Evolutionary conservation across 2,888 invertebrate species (phyloP).

Genomic region (Tetragonisca angustula): DNA sequence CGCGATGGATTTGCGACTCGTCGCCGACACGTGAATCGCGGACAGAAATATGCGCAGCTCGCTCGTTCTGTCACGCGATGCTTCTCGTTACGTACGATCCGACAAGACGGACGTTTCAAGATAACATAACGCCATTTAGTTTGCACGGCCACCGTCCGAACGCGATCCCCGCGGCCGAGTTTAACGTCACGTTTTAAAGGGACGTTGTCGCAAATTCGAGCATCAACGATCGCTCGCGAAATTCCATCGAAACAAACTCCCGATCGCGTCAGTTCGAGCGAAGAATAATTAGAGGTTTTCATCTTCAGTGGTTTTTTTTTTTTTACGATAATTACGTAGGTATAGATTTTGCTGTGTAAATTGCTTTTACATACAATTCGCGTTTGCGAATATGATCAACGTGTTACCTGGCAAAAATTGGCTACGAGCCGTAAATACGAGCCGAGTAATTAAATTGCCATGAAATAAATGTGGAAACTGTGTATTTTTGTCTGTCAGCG

Average conservation of each 20-base stretch:
- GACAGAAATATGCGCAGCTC: conserved; percentile 33
- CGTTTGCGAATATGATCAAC: too few species aligned
- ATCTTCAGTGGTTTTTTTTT: neutral
- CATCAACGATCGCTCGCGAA: neutral
- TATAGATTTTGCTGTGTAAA: too few species aligned
- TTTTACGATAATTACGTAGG: too few species aligned
- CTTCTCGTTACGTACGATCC: conserved; percentile 20
- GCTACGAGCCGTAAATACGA: too few species aligned
- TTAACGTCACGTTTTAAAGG: neutral
- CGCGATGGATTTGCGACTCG: conserved; percentile 11
- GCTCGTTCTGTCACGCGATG: conserved; percentile 3
- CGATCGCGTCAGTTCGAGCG: neutral
- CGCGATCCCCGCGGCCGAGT: conserved; percentile 5
- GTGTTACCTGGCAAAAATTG: too few species aligned
- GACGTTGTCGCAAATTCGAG: neutral
- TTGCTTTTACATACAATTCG: too few species aligned
- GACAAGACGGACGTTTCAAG: conserved; percentile 25
- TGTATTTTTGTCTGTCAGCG: too few species aligned
- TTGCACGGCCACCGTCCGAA: conserved; percentile 10
- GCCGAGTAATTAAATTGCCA: too few species aligned
- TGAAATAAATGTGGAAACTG: too few species aligned
- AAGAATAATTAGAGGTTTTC: neutral
- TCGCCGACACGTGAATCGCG: neutral
- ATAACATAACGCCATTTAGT: conserved; percentile 33
- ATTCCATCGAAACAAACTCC: neutral